Percentiles rank a stretch among this genome's conserved stretches.
These are phyloP conservation scores for Falco peregrinus DNA, from an alignment of 2,797 vertebrate genomes.

Conservation along the genomic window DNA sequence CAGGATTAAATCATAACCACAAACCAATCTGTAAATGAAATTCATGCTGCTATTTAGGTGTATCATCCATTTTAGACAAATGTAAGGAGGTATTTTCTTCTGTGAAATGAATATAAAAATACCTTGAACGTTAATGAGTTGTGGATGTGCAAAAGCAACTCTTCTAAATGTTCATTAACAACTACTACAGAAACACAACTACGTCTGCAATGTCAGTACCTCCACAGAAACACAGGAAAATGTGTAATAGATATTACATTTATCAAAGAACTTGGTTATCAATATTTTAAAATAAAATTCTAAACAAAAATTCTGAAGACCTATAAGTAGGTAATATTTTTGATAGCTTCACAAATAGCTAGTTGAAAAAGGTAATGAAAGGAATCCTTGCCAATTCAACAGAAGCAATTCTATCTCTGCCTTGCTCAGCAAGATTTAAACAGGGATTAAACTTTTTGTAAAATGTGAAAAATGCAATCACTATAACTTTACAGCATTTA, in stretches of 20 bases:
- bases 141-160: background rate
- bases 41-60: background rate
- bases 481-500: background rate
- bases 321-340: background rate
- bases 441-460: background rate
- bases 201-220: background rate
- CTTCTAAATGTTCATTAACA: background rate
- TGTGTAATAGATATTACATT: accelerated
- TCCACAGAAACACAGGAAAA: background rate
- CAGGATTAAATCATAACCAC: background rate
- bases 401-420: background rate
- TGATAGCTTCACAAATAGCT: background rate
- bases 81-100: background rate
- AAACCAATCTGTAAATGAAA: background rate
- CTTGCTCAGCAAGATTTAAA: background rate
- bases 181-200: background rate
- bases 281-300: background rate
- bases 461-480: background rate
- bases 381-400: background rate
- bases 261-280: background rate
- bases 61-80: background rate
- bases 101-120: background rate
- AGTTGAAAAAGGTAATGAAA: background rate
- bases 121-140: background rate
- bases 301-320: background rate